These are phyloP conservation scores for Tachysurus vachellii DNA, from an alignment of 2,113 vertebrate genomes.

Conservation along the genomic window DNA sequence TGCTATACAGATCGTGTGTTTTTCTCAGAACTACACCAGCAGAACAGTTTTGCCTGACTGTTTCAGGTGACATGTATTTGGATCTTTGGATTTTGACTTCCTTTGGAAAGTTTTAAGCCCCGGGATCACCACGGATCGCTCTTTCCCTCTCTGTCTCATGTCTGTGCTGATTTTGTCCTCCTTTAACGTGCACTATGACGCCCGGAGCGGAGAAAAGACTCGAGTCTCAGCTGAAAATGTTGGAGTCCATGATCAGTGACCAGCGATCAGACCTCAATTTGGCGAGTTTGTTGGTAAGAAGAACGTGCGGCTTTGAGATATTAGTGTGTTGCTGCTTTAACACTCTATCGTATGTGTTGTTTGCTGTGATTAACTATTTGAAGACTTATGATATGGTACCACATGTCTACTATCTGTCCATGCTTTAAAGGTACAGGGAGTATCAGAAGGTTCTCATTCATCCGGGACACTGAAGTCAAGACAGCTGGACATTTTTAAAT, in stretches of 20 bases:
- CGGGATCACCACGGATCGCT: background rate
- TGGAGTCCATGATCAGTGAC: slow-evolving; percentile 48
- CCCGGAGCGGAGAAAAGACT: slow-evolving; percentile 75
- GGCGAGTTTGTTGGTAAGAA: slow-evolving; percentile 87
- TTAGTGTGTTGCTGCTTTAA: background rate
- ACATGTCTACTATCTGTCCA: background rate
- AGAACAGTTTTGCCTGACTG: background rate
- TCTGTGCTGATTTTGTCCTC: slow-evolving; percentile 43
- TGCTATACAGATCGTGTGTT: background rate
- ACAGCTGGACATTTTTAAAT: background rate
- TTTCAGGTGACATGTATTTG: background rate
- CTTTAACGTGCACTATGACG: slow-evolving; percentile 75
- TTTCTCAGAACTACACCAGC: background rate
- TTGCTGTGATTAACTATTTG: background rate
- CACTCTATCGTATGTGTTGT: background rate
- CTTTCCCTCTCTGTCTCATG: slow-evolving; percentile 26
- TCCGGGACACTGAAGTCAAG: background rate
- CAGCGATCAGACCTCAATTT: slow-evolving; percentile 85
- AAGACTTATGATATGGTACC: background rate
- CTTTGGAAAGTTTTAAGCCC: background rate
- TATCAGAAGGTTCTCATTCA: background rate
- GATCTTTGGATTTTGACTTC: background rate
- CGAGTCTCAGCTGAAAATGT: slow-evolving; percentile 67
- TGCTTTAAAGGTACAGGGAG: background rate
- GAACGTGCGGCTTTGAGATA: slow-evolving; percentile 50